These are phyloP conservation scores for Lemur catta DNA, from an alignment of 2,797 vertebrate genomes.

Conservation along the genomic window DNA sequence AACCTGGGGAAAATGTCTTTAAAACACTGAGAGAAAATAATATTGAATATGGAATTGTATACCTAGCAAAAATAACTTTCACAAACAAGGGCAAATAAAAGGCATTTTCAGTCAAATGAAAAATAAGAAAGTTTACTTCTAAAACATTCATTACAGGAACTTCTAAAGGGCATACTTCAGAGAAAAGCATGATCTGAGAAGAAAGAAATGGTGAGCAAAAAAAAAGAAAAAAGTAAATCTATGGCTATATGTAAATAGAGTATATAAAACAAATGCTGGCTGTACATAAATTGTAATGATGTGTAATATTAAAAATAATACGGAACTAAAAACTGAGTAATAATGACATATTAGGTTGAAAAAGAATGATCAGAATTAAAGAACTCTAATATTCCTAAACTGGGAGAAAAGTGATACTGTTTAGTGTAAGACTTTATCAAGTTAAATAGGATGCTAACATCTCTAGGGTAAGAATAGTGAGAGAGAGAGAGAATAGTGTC, in stretches of 20 bases:
- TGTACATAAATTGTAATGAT: neutral
- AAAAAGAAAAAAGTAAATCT: neutral
- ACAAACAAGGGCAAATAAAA: constrained; percentile 19
- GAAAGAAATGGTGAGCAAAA: neutral
- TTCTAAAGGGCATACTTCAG: neutral
- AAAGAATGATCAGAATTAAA: neutral
- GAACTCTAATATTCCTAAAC: neutral
- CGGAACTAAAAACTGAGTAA: neutral
- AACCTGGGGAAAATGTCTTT: neutral
- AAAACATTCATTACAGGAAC: neutral
- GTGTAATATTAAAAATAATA: neutral
- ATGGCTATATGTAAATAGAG: neutral
- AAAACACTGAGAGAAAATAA: neutral
- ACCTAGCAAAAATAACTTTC: neutral
- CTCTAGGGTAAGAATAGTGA: too few relatives aligned
- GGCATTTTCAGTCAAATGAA: constrained; percentile 28
- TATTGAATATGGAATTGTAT: neutral
- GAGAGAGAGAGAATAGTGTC: neutral
- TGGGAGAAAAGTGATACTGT: neutral
- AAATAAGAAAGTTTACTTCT: neutral
- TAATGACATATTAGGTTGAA: neutral
- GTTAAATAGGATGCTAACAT: neutral
- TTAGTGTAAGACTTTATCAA: neutral
- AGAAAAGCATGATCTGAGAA: neutral
- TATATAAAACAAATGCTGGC: neutral